These are phyloP conservation scores for Hyperoplus immaculatus DNA, from an alignment of 2,797 vertebrate genomes.

Conservation along the genomic window DNA sequence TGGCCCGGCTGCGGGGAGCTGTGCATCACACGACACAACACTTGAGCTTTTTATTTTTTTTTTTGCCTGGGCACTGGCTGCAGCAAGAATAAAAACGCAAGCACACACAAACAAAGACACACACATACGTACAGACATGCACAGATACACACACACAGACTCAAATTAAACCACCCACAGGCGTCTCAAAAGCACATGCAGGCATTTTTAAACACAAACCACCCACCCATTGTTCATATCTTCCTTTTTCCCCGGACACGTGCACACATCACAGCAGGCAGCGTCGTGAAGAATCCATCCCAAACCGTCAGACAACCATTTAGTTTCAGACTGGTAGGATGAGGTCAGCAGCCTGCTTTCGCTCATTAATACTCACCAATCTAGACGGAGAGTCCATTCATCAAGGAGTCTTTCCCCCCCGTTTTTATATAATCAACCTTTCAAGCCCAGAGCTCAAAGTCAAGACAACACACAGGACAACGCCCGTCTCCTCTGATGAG, in stretches of 20 bases:
- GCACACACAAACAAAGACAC: slow-evolving; percentile 11
- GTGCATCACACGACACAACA: slow-evolving; percentile 20
- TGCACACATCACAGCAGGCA: slow-evolving; percentile 35
- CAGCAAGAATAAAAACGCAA: slow-evolving; percentile 8
- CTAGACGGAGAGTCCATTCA: slow-evolving; percentile 39
- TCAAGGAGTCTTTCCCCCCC: slow-evolving; percentile 26
- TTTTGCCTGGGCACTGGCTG: slow-evolving; percentile 4
- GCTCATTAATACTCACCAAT: slow-evolving; percentile 60
- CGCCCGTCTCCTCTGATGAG: slow-evolving; percentile 28
- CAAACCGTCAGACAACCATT: slow-evolving; percentile 53
- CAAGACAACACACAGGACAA: slow-evolving; percentile 35
- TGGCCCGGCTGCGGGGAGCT: slow-evolving; percentile 54
- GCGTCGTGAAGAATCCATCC: slow-evolving; percentile 23
- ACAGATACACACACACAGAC: slow-evolving; percentile 22
- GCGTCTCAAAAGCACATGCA: slow-evolving; percentile 49
- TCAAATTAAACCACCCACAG: slow-evolving; percentile 55
- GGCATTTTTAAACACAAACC: slow-evolving; percentile 51
- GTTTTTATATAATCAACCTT: slow-evolving; percentile 47
- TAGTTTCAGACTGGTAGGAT: slow-evolving; percentile 39
- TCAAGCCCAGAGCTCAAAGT: slow-evolving; percentile 41
- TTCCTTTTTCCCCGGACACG: slow-evolving; percentile 5
- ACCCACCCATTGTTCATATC: slow-evolving; percentile 42
- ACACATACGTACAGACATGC: slow-evolving; percentile 19
- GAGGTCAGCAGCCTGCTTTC: slow-evolving; percentile 57
- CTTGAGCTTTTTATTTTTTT: slow-evolving; percentile 18